phyloP scores from a whole-genome alignment of 2,113 vertebrate species.

The Hassar affinis region DNA sequence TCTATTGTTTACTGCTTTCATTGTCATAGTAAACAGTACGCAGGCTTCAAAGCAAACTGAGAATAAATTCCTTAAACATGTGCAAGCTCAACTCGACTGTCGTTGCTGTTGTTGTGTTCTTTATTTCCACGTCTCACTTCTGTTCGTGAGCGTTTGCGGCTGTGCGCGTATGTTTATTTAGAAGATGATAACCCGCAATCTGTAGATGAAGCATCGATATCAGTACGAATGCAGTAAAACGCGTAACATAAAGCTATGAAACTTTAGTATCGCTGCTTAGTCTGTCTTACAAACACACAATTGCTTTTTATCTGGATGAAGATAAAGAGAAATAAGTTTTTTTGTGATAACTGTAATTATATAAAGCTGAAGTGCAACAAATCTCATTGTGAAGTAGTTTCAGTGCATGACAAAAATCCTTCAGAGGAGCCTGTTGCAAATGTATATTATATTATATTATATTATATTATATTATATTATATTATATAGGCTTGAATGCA shows the following conservation, averaged over 20 bases:
- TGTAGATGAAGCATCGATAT: constrained; percentile 25
- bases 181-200: constrained; percentile 4
- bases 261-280: not conserved
- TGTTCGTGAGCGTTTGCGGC: not conserved
- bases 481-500: not conserved
- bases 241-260: not conserved
- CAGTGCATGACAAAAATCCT: not conserved
- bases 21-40: not conserved
- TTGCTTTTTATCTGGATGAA: constrained; percentile 6
- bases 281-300: not conserved
- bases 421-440: not conserved
- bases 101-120: not conserved
- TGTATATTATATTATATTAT: not conserved
- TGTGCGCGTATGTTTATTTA: not conserved
- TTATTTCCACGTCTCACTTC: not conserved
- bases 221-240: not conserved
- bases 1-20: not conserved
- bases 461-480: not conserved
- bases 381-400: not conserved
- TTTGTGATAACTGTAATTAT: not conserved
- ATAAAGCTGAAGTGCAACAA: not conserved
- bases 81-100: not conserved
- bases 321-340: constrained; percentile 17
- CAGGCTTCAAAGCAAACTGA: not conserved
- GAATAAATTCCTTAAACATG: not conserved